These are phyloP conservation scores for Pinna nobilis DNA, from an alignment of 1,140 invertebrate genomes.

Conservation along the genomic window DNA sequence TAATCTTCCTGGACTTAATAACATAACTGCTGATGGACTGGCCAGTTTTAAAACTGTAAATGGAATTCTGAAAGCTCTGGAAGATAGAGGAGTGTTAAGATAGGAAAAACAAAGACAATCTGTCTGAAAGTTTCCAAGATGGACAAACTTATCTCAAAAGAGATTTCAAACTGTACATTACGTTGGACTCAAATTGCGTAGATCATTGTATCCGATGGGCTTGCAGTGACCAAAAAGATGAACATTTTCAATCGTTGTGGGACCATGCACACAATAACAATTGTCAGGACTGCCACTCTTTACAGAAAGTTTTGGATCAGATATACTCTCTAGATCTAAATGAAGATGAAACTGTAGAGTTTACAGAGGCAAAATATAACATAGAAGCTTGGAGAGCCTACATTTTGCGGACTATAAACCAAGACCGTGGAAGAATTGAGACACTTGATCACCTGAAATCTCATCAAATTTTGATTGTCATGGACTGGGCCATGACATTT, in stretches of 20 bases:
- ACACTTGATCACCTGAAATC: neutral
- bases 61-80: neutral
- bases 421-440: neutral
- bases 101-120: no score
- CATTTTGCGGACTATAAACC: constrained; percentile 20
- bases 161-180: constrained; percentile 14
- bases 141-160: constrained; percentile 7
- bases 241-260: neutral
- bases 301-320: no score
- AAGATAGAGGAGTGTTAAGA: neutral
- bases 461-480: constrained; percentile 11
- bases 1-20: constrained; percentile 16
- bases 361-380: neutral
- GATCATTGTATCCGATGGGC: constrained; percentile 13
- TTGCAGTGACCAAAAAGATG: constrained; percentile 22
- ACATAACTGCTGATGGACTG: constrained; percentile 30
- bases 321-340: neutral
- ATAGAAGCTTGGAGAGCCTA: constrained; percentile 9
- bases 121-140: neutral
- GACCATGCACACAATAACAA: constrained; percentile 1
- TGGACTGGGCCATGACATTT: constrained; percentile 39
- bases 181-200: neutral
- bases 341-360: neutral
- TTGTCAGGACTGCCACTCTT: neutral
- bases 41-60: neutral